phyloP scores from a whole-genome alignment of 2,113 vertebrate genomes.

The Percina caprodes region DNA sequence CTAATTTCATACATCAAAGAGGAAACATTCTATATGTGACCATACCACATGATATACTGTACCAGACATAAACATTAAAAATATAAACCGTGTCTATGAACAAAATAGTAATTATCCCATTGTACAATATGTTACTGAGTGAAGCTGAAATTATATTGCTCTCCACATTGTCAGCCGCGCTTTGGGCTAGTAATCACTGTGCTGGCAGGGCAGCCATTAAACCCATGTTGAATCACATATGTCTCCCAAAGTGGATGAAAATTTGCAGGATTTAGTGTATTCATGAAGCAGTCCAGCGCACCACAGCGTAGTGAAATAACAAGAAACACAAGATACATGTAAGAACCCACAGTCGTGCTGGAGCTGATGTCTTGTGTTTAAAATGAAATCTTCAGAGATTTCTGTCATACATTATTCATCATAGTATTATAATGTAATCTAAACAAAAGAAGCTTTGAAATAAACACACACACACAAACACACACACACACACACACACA shows the following conservation, averaged over 20 bases:
- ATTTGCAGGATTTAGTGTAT: neutral
- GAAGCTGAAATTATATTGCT: conserved; percentile 10
- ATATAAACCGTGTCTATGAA: neutral
- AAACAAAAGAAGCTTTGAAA: conserved; percentile 66
- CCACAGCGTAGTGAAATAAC: conserved; percentile 15
- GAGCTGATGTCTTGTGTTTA: conserved; percentile 46
- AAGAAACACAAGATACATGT: conserved; percentile 3
- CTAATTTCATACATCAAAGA: neutral
- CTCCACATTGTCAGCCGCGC: conserved; percentile 17
- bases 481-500: conserved; percentile 12
- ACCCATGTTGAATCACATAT: conserved; percentile 15
- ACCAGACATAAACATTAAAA: neutral
- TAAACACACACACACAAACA: conserved; percentile 10
- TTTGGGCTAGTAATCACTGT: neutral
- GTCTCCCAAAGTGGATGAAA: neutral
- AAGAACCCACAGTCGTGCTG: neutral
- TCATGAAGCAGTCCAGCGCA: conserved; percentile 13
- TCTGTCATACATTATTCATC: conserved; percentile 69
- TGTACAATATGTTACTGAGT: neutral
- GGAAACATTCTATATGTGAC: neutral
- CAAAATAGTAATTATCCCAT: conserved; percentile 17
- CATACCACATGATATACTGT: neutral
- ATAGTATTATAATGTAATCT: conserved; percentile 33
- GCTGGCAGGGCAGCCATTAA: conserved; percentile 2
- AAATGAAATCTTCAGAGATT: conserved; percentile 57